These are phyloP conservation scores for Misgurnus anguillicaudatus DNA, from an alignment of 2,113 vertebrate genomes.

Conservation along the genomic window DNA sequence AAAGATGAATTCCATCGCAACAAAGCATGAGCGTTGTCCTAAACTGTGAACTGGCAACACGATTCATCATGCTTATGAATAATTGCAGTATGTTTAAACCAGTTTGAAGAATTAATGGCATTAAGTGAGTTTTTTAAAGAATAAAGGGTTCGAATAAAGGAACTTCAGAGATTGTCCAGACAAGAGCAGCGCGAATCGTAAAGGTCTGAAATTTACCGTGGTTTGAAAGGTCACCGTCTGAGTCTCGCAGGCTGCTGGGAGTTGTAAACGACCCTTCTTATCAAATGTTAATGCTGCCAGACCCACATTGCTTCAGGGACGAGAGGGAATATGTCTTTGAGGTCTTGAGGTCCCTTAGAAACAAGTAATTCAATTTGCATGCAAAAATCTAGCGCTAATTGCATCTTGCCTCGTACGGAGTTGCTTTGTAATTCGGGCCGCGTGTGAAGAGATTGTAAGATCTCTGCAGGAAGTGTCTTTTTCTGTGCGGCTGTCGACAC, in stretches of 20 bases:
- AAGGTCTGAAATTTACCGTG: slow-evolving; percentile 77
- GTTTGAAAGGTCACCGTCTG: slow-evolving; percentile 80
- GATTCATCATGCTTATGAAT: slow-evolving; percentile 60
- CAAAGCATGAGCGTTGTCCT: slow-evolving; percentile 51
- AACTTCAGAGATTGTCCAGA: slow-evolving; percentile 64
- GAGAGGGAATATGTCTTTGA: slow-evolving; percentile 69
- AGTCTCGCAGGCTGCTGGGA: slow-evolving; percentile 74
- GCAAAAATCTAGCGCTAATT: slow-evolving; percentile 73
- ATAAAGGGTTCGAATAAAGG: slow-evolving; percentile 62
- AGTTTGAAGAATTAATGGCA: slow-evolving; percentile 50
- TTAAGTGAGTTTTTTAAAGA: slow-evolving; percentile 52
- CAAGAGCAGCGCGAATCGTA: slow-evolving; percentile 68
- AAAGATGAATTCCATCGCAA: slow-evolving; percentile 53
- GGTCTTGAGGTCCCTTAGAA: slow-evolving; percentile 75
- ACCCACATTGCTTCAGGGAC: slow-evolving; percentile 64
- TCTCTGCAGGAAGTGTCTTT: slow-evolving; percentile 52
- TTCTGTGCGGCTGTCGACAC: slow-evolving; percentile 27
- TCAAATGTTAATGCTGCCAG: slow-evolving; percentile 82
- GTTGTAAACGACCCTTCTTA: slow-evolving; percentile 79
- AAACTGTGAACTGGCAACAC: slow-evolving; percentile 65
- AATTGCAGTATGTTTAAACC: slow-evolving; percentile 3
- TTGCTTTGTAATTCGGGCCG: slow-evolving; percentile 55
- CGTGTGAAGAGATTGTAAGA: slow-evolving; percentile 58
- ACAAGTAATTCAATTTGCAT: slow-evolving; percentile 78
- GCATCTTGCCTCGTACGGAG: slow-evolving; percentile 65